phyloP scores from a whole-genome alignment of 2,113 vertebrate species.

The Indicator indicator region DNA sequence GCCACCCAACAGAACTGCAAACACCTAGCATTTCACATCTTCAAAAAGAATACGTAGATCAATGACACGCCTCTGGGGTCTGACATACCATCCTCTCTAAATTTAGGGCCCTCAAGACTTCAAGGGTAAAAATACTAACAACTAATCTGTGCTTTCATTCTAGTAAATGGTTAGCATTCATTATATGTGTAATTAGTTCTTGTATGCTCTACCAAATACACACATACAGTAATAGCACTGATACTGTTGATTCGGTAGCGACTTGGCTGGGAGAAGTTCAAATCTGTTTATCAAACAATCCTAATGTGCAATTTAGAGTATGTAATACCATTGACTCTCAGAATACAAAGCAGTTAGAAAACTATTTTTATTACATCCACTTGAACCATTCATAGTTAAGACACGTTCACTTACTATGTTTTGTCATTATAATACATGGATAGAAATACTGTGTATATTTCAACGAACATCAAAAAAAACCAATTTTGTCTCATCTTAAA shows the following conservation, averaged over 20 bases:
- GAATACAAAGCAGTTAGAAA: constrained; percentile 83
- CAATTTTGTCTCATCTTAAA: constrained; percentile 70
- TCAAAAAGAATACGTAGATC: constrained; percentile 67
- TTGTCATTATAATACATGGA: constrained; percentile 81
- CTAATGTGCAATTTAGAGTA: constrained; percentile 81
- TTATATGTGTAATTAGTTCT: constrained; percentile 78
- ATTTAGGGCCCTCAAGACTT: constrained; percentile 74
- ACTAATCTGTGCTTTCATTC: constrained; percentile 83
- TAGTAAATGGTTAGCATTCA: constrained; percentile 82
- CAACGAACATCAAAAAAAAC: constrained; percentile 73
- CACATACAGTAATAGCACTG: constrained; percentile 76
- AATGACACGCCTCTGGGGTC: constrained; percentile 73
- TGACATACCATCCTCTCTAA: constrained; percentile 69
- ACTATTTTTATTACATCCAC: constrained; percentile 82
- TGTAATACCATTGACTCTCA: constrained; percentile 74
- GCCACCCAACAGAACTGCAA: constrained; percentile 70
- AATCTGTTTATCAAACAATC: constrained; percentile 79
- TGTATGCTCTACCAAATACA: constrained; percentile 77
- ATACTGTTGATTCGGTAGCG: constrained; percentile 65
- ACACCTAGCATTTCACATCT: constrained; percentile 73
- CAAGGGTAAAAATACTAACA: constrained; percentile 78
- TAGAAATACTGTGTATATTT: constrained; percentile 79
- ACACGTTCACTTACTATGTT: constrained; percentile 82
- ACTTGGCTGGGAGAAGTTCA: constrained; percentile 51
- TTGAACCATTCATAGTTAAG: constrained; percentile 79